Base-by-base conservation (phyloP, 2,113 vertebrate species). In the Petromus typicus region DNA sequence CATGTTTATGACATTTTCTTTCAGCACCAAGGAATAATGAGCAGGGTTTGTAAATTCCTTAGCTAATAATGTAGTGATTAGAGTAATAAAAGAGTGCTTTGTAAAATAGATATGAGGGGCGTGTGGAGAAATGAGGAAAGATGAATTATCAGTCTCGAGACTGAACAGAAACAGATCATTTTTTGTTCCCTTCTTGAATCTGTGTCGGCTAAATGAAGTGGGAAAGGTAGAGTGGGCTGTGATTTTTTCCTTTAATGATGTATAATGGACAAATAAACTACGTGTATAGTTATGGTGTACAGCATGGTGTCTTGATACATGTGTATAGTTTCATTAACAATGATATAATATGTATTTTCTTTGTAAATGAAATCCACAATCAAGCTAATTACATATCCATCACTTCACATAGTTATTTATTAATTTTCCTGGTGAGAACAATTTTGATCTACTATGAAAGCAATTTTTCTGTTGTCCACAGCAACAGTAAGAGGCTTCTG, bases 61-160 rank as follows among this genome's bases (percentile, higher is more conserved):
- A 69, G 82, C 78, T 97, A 94, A 91, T 96, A 96, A 92, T 94
- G 95, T 66, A 57, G 61, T 86, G 94, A 95, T 97, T 96, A 90
- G 0, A 0, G 10, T 96, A 91, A 95, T 95, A 92, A 97, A 94
- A 95, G 66, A n/a, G 66, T 87, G 59, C 96, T 92, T 45, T 83
- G 54, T 59, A 18, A 69, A 95, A 32, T 80, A 93, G 80, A 87
- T 82, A 34, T 51, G 51, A 64, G 67, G 11, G 23, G 1, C 1
- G 18, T 37, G 3, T 32, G 32, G 30, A 86, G 64, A 83, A 94
- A 85, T 92, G 91, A 94, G 69, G 93, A 96, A 91, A 94, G 79
- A 90, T 8, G 75, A 90, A 59, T 45, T 67, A 71, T 94, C 84
- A 93, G 0, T 89, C 61, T 93, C 95, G 80, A 95, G 86, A 51